Conservation (phyloP, 2,797 vertebrate species). For the Danio aesculapii region DNA sequence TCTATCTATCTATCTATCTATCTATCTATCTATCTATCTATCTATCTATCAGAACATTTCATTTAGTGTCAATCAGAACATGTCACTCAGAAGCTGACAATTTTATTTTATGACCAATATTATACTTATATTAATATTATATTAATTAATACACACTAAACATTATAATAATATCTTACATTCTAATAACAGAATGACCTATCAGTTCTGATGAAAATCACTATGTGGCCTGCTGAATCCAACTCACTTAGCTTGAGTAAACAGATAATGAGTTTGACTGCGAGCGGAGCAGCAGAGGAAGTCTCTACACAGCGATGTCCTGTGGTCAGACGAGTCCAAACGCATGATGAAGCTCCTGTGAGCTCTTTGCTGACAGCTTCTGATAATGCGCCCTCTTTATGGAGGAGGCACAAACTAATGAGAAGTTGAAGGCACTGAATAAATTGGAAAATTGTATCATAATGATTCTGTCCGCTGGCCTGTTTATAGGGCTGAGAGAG, state of each 20-base stretch:
- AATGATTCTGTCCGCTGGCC: constrained; percentile 63
- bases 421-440: constrained; percentile 64
- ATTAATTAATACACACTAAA: neutral
- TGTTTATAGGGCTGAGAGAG: constrained; percentile 58
- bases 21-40: too few species aligned
- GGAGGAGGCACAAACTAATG: constrained; percentile 60
- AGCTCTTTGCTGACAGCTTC: constrained; percentile 53
- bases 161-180: neutral
- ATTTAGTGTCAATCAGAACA: too few species aligned
- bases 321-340: constrained; percentile 49
- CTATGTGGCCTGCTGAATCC: neutral
- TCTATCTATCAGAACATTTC: too few species aligned
- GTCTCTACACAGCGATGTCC: constrained; percentile 22
- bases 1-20: too few species aligned
- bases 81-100: too few species aligned
- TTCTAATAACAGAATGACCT: too few species aligned
- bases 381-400: constrained; percentile 61
- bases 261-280: constrained; percentile 42
- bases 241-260: constrained; percentile 40
- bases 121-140: too few species aligned
- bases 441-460: constrained; percentile 68
- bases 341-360: constrained; percentile 53
- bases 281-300: constrained; percentile 17
- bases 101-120: too few species aligned
- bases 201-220: neutral